A percentile compares a stretch with the other conserved stretches of the same genome.
Evolutionary conservation across 2,113 vertebrate species (phyloP).

Genomic region (Sander vitreus): DNA sequence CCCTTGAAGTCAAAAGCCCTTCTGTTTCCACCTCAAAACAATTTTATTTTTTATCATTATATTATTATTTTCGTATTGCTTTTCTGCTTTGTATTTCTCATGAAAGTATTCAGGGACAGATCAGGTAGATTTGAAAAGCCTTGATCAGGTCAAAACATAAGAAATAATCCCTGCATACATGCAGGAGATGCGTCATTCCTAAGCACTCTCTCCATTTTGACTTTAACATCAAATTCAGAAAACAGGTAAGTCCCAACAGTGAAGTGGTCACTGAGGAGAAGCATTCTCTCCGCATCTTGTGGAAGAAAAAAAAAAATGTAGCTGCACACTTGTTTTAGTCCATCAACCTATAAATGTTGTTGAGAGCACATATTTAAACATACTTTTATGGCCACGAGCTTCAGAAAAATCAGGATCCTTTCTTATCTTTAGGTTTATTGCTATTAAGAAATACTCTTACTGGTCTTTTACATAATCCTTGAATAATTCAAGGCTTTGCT

Average conservation of each 20-base stretch:
- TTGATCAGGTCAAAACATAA: neutral
- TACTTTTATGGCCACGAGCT: neutral
- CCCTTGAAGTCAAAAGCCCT: neutral
- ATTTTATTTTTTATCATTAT: neutral
- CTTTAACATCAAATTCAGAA: conserved; percentile 13
- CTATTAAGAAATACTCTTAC: neutral
- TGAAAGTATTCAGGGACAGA: neutral
- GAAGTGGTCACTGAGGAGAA: conserved; percentile 6
- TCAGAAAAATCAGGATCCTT: neutral
- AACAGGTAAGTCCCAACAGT: conserved; percentile 1
- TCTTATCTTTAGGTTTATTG: neutral
- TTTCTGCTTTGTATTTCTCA: neutral
- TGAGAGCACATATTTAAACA: neutral
- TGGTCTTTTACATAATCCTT: neutral
- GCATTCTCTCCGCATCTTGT: neutral
- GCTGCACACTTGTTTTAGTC: conserved; percentile 12
- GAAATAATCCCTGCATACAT: neutral
- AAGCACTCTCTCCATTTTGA: neutral
- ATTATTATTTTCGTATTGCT: neutral
- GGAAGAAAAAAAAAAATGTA: neutral
- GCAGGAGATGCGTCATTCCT: conserved; percentile 6
- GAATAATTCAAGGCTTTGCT: conserved; percentile 9
- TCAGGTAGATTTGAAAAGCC: conserved; percentile 2
- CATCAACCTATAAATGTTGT: neutral
- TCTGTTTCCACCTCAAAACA: neutral